Evolutionary conservation across 92 coral and sea anemone species (phyloP), one percentile per base, ranked within the genome.

Genomic region (Meandrina meandrites): DNA sequence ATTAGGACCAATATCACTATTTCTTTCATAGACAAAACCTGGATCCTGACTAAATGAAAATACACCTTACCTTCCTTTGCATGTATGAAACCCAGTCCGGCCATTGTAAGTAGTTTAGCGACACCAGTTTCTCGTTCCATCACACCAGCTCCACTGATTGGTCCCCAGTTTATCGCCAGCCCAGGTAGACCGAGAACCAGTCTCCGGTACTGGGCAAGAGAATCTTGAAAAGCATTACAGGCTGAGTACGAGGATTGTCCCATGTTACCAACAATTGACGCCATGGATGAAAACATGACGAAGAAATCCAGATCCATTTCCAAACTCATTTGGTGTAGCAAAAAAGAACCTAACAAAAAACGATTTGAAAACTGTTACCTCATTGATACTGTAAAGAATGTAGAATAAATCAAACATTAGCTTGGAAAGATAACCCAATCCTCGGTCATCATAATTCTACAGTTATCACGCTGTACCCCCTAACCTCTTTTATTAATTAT

Each of bases 121-220:
- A 93, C 40, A 24, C 87, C 89, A 22, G 68, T 27, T 64, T 91
- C 81, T 84, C 96, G 74, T 51, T 87, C 87, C 77, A 95, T 31
- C 42, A 93, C 90, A 36, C 96, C 96, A 14, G 98, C 94, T 13
- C 98, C 98, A 66, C 92, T 86, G 70, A 94, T 94, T 77, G 98
- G 93, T 79, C 98, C 98, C 98, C 98, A 94, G 91, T 93, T 90
- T 35, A 95, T 92, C 14, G 95, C 76, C 68, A 95, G 88, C 5
- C 89, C 98, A 27, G 98, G 98, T 21, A 93, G 74, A 53, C 94
- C 94, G 51, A 93, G 98, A 34, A 81, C 92, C 24, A 71, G 86
- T 13, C 95, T 91, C 32, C 98, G 91, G 89, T 91, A 95, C 31
- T 80, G 78, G 27, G 95, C 94, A 40, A 95, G 88, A 58, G 89